Percentiles rank a stretch among this genome's conserved stretches.
phyloP scores from a whole-genome alignment of 2,888 invertebrate species.

The Macrosoma leucophasiata region DNA sequence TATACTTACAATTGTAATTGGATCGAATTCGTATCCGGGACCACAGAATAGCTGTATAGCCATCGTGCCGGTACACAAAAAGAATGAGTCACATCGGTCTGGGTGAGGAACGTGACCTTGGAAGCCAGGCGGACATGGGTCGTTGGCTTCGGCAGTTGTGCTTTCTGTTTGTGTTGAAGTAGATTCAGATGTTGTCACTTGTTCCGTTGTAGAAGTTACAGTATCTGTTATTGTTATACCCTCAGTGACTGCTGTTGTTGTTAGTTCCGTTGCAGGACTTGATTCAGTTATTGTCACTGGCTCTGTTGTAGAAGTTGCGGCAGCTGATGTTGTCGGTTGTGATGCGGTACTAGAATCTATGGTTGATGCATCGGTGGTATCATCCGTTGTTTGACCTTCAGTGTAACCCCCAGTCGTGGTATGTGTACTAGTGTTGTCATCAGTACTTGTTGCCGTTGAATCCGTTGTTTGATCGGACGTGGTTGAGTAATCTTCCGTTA shows the following conservation, averaged over 20 bases:
- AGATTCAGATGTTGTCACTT: neutral
- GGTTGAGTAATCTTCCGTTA: constrained; percentile 3
- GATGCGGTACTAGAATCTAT: neutral
- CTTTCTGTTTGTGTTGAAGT: neutral
- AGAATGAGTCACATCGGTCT: neutral
- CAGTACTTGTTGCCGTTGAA: constrained; percentile 5
- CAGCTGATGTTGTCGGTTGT: too few species aligned
- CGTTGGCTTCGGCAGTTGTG: neutral
- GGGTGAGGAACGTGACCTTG: neutral
- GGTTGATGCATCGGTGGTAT: neutral
- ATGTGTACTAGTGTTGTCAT: neutral
- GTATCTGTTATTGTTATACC: neutral
- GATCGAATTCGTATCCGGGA: too few species aligned
- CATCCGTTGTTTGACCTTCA: constrained; percentile 1
- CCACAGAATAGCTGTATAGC: too few species aligned
- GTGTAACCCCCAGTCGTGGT: constrained; percentile 1
- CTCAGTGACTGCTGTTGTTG: constrained; percentile 9
- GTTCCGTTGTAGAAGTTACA: neutral
- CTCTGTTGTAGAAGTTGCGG: constrained; percentile 3
- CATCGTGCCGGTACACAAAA: neutral
- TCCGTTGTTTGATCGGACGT: constrained; percentile 6
- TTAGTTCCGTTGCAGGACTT: constrained; percentile 17
- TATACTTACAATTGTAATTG: too few species aligned
- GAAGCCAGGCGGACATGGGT: neutral
- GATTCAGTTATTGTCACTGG: constrained; percentile 15